Evolutionary conservation across 2,113 vertebrate genomes (phyloP).

Genomic region (Rhea pennata): DNA sequence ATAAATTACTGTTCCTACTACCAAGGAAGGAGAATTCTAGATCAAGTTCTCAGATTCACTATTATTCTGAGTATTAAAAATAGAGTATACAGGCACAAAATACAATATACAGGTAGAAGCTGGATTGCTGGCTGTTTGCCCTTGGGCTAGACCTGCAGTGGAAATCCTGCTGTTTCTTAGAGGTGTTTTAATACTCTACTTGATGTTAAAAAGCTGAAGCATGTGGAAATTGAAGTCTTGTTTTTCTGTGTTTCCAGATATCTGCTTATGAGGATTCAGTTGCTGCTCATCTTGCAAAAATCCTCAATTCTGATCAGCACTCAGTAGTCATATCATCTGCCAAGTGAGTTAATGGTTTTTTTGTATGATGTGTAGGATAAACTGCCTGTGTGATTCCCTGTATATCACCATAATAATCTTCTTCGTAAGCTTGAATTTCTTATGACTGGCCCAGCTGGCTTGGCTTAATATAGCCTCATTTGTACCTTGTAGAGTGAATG

Average conservation of each 20-base stretch:
- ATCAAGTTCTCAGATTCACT: not conserved
- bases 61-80: not conserved
- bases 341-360: conserved; percentile 83
- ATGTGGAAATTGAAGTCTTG: not conserved
- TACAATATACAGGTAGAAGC: not conserved
- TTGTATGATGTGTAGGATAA: not conserved
- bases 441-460: not conserved
- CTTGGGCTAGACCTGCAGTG: not conserved
- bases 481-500: not conserved
- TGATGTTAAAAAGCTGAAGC: not conserved
- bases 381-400: not conserved
- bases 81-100: not conserved
- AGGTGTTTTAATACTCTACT: not conserved
- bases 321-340: conserved; percentile 94
- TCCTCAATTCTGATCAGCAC: conserved; percentile 95
- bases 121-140: not conserved
- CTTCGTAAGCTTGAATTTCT: not conserved
- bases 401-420: not conserved
- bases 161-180: not conserved
- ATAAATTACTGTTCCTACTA: not conserved
- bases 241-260: conserved; percentile 82
- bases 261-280: conserved; percentile 95
- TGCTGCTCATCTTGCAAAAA: conserved; percentile 94
- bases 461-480: not conserved
- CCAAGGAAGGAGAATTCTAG: not conserved